A percentile compares a stretch with the other conserved stretches of the same genome.
Conservation (phyloP, 1,140 invertebrate genomes). For the Tetramorium parvispinum region DNA sequence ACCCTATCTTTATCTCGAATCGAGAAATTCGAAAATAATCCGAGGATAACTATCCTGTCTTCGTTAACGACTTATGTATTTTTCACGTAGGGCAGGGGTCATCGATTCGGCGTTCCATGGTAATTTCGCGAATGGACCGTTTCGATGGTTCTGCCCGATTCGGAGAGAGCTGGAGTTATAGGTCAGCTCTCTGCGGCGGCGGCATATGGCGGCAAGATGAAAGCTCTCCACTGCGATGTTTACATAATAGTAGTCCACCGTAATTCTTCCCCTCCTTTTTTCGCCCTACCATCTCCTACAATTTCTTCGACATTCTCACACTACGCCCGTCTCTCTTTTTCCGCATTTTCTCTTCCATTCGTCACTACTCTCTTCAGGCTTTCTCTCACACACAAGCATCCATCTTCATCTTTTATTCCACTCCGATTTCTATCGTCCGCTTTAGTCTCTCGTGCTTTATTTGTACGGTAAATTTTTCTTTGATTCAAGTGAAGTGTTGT, state of each 20-base stretch:
- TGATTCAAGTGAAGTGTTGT: conserved; percentile 16
- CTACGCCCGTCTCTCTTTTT: conserved; percentile 33
- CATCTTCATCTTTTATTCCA: neutral
- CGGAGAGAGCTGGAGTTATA: conserved; percentile 25
- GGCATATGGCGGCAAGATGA: conserved; percentile 73
- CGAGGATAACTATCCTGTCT: conserved; percentile 3
- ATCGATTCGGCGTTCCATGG: conserved; percentile 48
- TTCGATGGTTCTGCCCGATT: conserved; percentile 46
- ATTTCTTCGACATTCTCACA: conserved; percentile 41
- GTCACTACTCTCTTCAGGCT: neutral
- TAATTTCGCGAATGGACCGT: conserved; percentile 71
- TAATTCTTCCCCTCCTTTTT: conserved; percentile 57
- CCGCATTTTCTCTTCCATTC: neutral
- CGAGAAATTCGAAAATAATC: conserved; percentile 33
- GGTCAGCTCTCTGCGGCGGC: conserved; percentile 29
- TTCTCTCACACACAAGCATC: neutral
- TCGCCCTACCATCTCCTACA: neutral
- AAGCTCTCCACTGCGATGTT: conserved; percentile 76
- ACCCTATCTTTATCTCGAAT: conserved; percentile 36
- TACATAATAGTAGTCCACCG: conserved; percentile 78
- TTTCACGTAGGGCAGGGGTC: conserved; percentile 8
- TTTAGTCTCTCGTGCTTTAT: neutral
- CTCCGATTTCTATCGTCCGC: conserved; percentile 8
- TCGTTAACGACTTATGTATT: conserved; percentile 49
- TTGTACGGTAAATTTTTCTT: neutral